Percentiles rank a stretch among this genome's conserved stretches.
phyloP scores from a whole-genome alignment of 2,113 vertebrate species.

The Solenodon paradoxus region DNA sequence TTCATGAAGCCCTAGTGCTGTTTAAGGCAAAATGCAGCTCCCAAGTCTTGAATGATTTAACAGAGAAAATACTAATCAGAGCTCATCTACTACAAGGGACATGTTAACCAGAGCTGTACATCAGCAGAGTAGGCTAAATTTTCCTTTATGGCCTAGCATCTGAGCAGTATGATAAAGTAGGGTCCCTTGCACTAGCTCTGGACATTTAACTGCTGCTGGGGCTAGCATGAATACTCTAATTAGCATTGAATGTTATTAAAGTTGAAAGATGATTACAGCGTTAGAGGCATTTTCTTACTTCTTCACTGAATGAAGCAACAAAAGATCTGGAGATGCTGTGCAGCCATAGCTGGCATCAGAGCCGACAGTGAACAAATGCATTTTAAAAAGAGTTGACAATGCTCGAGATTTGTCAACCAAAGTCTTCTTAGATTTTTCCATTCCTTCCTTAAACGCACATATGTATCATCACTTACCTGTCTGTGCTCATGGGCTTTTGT shows the following conservation, averaged over 20 bases:
- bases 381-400: not conserved
- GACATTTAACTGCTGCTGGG: conserved; percentile 18
- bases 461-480: not conserved
- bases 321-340: not conserved
- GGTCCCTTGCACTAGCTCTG: not conserved
- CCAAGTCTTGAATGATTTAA: conserved; percentile 35
- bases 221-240: conserved; percentile 37
- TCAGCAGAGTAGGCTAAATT: conserved; percentile 40
- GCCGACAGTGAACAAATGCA: not conserved
- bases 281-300: not conserved
- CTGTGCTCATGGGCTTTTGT: not conserved
- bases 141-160: conserved; percentile 35
- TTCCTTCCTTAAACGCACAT: not conserved
- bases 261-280: conserved; percentile 51
- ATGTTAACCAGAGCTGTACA: conserved; percentile 35
- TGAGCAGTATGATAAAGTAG: not conserved
- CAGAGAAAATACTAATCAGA: conserved; percentile 37
- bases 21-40: conserved; percentile 19
- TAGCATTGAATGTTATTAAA: conserved; percentile 32
- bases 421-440: not conserved
- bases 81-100: conserved; percentile 39
- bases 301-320: not conserved
- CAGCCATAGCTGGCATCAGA: not conserved
- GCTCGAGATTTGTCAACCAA: not conserved
- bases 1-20: not conserved